A percentile compares a stretch with the other conserved stretches of the same genome.
These are phyloP conservation scores for Calliphora vicina DNA, from an alignment of 1,140 invertebrate genomes.

Conservation along the genomic window DNA sequence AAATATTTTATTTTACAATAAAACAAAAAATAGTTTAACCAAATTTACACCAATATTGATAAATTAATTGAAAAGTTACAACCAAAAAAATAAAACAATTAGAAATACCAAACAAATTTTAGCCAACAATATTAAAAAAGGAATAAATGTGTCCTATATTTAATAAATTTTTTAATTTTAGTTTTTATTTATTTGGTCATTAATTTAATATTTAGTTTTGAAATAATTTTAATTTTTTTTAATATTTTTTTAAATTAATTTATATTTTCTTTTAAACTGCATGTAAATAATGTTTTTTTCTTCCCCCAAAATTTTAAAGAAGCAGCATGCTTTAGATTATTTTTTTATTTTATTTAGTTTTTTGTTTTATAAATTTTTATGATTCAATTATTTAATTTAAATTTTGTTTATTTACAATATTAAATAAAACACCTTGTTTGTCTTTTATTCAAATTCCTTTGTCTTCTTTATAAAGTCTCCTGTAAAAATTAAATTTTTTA, in stretches of 20 bases:
- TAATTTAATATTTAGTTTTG: constrained; percentile 5
- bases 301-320: not conserved
- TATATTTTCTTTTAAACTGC: not conserved
- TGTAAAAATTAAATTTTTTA: constrained; percentile 3
- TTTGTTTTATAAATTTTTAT: not conserved
- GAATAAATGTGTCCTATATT: constrained; percentile 41
- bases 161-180: constrained; percentile 21
- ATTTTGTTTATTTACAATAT: not conserved
- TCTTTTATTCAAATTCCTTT: constrained; percentile 22
- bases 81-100: constrained; percentile 8
- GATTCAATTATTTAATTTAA: not conserved
- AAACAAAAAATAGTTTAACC: not conserved
- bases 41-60: not conserved
- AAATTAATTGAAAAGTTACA: not conserved
- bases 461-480: not conserved
- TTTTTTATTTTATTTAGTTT: not conserved
- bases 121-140: constrained; percentile 14
- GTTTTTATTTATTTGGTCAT: constrained; percentile 35
- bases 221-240: not conserved
- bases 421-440: constrained; percentile 13
- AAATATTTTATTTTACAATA: not conserved
- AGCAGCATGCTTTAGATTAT: not conserved
- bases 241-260: not conserved
- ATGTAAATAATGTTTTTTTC: constrained; percentile 11
- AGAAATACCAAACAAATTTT: constrained; percentile 15